Conservation (phyloP, 2,113 vertebrate genomes). For the Myiozetetes cayanensis region DNA sequence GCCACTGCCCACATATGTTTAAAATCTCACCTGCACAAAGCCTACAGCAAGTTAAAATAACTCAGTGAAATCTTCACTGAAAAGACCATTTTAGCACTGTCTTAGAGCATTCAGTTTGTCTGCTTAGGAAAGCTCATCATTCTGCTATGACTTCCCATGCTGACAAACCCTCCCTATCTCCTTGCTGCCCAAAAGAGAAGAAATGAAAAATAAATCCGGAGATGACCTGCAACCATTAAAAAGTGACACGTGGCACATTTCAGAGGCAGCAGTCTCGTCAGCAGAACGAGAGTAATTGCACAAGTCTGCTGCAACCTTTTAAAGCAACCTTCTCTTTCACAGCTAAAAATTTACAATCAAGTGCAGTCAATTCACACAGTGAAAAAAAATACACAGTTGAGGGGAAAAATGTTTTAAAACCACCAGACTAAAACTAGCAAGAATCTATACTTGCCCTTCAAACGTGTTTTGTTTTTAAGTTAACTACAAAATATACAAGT, state of each 20-base stretch:
- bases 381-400: background rate
- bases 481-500: background rate
- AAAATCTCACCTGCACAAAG: background rate
- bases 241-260: background rate
- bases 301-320: background rate
- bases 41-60: background rate
- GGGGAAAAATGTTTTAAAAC: background rate
- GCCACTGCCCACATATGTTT: background rate
- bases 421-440: background rate
- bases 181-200: background rate
- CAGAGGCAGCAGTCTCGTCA: background rate
- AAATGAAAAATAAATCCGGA: background rate
- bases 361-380: background rate
- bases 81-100: background rate
- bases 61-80: background rate
- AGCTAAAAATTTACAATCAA: background rate
- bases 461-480: background rate
- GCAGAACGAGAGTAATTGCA: background rate
- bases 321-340: background rate
- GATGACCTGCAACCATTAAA: background rate
- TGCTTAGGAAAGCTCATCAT: background rate
- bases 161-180: background rate
- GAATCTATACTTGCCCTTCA: background rate
- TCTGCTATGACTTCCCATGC: background rate
- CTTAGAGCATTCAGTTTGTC: rapidly evolving